Evolutionary conservation across 2,888 invertebrate species (phyloP).

Genomic region (Drosophila subquinaria): DNA sequence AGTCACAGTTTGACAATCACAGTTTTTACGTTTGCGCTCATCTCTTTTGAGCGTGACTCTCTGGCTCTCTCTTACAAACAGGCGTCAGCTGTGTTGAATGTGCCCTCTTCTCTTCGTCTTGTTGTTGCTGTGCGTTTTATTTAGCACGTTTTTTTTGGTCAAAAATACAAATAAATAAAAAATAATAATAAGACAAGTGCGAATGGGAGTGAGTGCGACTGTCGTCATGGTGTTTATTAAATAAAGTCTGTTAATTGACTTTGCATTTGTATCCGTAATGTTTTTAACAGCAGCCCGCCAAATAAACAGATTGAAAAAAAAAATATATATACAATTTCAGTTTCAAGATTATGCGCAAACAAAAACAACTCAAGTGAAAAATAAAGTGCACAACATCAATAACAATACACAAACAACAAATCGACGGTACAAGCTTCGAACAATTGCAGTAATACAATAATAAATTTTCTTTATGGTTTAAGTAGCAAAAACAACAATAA

Average conservation of each 20-base stretch:
- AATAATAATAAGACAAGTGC: conserved; percentile 46
- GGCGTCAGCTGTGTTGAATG: conserved; percentile 67
- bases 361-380: conserved; percentile 52
- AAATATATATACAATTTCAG: conserved; percentile 35
- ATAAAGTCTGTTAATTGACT: conserved; percentile 67
- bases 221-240: conserved; percentile 55
- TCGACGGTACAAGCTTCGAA: conserved; percentile 31
- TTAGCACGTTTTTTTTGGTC: conserved; percentile 62
- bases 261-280: conserved; percentile 46
- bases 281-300: conserved; percentile 56
- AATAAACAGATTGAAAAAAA: conserved; percentile 46
- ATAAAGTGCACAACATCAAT: conserved; percentile 39
- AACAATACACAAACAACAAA: conserved; percentile 22
- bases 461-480: conserved; percentile 40
- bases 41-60: conserved; percentile 33
- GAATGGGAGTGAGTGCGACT: conserved; percentile 37
- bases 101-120: conserved; percentile 24
- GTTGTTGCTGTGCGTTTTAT: conserved; percentile 40
- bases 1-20: neutral
- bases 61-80: conserved; percentile 26
- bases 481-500: conserved; percentile 33
- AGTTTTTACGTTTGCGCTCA: conserved; percentile 9
- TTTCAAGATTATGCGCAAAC: conserved; percentile 53
- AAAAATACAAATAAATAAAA: conserved; percentile 47
- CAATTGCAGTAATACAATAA: conserved; percentile 36